Evolutionary conservation across 2,888 invertebrate genomes (phyloP).

Genomic region (Polymixis flavicincta): DNA sequence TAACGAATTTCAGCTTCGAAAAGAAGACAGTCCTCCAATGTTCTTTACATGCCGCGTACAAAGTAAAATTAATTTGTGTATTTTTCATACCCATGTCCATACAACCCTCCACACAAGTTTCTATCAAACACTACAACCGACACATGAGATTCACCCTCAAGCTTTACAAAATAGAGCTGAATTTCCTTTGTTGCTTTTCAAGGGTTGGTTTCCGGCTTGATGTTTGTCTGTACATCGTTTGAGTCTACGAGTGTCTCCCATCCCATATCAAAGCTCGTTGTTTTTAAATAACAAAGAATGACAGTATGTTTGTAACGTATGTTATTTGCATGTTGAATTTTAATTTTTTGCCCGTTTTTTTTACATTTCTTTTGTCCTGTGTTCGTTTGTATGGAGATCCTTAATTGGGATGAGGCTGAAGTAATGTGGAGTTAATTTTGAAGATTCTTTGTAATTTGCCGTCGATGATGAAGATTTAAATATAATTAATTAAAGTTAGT

Average conservation of each 20-base stretch:
- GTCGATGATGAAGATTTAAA: background rate
- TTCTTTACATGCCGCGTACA: constrained; percentile 33
- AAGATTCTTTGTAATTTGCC: background rate
- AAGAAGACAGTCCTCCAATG: constrained; percentile 27
- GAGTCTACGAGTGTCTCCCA: constrained; percentile 57
- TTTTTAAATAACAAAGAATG: constrained; percentile 75
- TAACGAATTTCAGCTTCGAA: constrained; percentile 10
- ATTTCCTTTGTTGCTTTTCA: background rate
- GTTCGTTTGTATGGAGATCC: constrained; percentile 37
- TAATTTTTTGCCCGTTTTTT: constrained; percentile 55
- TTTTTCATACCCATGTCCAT: constrained; percentile 54
- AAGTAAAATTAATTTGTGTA: constrained; percentile 64
- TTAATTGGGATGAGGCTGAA: constrained; percentile 38
- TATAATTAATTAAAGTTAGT: too few species aligned
- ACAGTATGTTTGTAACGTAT: constrained; percentile 61
- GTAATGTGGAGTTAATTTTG: constrained; percentile 19
- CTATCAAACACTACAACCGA: background rate
- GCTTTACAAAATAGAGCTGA: accelerated
- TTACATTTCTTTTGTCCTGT: constrained; percentile 40
- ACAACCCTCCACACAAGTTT: constrained; percentile 19
- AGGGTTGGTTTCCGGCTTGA: constrained; percentile 15
- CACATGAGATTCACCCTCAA: constrained; percentile 9
- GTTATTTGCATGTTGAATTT: constrained; percentile 69
- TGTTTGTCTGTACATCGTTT: constrained; percentile 48
- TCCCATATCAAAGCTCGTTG: constrained; percentile 68